A percentile compares a stretch with the other conserved stretches of the same genome.
Conservation (phyloP, 2,888 invertebrate genomes). For the Dendrolimus pini region DNA sequence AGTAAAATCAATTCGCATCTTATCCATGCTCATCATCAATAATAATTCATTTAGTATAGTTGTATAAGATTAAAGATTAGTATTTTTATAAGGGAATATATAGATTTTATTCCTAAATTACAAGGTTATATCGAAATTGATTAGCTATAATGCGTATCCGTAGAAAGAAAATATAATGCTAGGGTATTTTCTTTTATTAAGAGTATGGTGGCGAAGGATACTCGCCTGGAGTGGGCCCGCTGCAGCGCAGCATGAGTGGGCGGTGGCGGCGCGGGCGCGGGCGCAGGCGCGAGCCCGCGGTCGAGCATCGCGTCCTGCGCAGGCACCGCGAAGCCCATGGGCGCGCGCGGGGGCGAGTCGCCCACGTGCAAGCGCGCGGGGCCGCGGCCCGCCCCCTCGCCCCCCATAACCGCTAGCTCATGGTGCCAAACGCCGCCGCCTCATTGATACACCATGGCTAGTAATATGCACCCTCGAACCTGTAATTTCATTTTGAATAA, state of each 20-base stretch:
- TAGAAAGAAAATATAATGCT: no score
- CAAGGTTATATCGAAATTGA: no score
- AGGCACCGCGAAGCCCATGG: slow-evolving; percentile 75
- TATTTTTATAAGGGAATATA: no score
- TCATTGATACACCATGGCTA: slow-evolving; percentile 40
- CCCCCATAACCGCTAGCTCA: slow-evolving; percentile 75
- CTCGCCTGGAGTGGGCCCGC: slow-evolving; percentile 81
- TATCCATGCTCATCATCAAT: no score
- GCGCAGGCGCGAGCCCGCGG: slow-evolving; percentile 58
- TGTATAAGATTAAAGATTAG: no score
- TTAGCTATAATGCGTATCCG: no score
- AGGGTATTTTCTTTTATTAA: no score
- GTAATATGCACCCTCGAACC: slow-evolving; percentile 27
- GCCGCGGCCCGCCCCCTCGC: slow-evolving; percentile 80
- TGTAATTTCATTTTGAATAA: background rate
- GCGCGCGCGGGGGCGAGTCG: slow-evolving; percentile 77
- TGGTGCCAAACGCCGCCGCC: slow-evolving; percentile 57
- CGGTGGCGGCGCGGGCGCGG: slow-evolving; percentile 28
- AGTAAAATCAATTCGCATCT: background rate
- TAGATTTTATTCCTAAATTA: no score
- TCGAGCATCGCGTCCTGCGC: slow-evolving; percentile 78
- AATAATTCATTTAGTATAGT: no score
- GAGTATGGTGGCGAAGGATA: background rate
- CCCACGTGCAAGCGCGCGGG: slow-evolving; percentile 79
- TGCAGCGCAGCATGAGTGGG: slow-evolving; percentile 69